Conservation (phyloP, 1,140 invertebrate species). For the Ephestia elutella region DNA sequence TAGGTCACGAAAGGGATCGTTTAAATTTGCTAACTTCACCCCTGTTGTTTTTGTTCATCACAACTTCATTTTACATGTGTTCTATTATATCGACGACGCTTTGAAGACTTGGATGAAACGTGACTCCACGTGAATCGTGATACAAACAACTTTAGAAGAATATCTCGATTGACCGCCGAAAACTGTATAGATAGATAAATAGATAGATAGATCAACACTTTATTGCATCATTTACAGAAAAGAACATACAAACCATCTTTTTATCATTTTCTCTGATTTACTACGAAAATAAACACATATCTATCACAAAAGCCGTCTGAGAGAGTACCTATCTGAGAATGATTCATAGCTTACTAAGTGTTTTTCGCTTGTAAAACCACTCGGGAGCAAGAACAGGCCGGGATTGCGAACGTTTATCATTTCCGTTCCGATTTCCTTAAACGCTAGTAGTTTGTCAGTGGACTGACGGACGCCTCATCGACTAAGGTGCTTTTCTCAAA, state of each 20-base stretch:
- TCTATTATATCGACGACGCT: no score
- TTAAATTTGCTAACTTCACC: constrained; percentile 18
- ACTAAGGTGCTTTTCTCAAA: no score
- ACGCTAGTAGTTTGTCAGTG: not conserved
- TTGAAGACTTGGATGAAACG: not conserved
- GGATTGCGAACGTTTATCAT: not conserved
- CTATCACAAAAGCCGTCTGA: no score
- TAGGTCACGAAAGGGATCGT: constrained; percentile 20
- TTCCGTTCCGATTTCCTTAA: not conserved
- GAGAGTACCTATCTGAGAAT: no score
- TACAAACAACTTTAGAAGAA: not conserved
- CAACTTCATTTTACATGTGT: not conserved
- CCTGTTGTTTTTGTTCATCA: constrained; percentile 8
- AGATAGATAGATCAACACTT: no score
- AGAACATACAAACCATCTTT: no score
- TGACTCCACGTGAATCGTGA: not conserved
- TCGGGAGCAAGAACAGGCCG: not conserved
- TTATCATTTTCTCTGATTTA: no score
- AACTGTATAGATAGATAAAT: no score
- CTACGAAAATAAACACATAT: no score
- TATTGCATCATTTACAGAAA: no score
- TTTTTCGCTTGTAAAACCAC: not conserved
- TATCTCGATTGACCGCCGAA: no score
- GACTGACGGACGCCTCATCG: not conserved
- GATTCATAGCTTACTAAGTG: not conserved